phyloP scores from a whole-genome alignment of 23 tunicate genomes.

The Oikopleura dioica region DNA sequence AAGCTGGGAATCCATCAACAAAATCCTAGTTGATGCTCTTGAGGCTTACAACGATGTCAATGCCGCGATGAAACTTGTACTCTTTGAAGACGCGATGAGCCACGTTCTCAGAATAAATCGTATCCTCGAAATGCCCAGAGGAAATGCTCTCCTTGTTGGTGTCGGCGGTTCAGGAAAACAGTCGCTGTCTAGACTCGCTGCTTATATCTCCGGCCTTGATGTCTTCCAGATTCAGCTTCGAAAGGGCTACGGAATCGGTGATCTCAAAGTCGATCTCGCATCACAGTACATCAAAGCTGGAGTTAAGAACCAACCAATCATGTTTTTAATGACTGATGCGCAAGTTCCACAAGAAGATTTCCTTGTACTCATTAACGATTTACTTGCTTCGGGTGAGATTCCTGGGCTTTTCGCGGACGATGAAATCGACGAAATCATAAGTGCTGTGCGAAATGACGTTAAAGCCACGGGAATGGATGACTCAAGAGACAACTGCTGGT shows the following conservation, averaged over 20 bases:
- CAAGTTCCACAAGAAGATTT: slow-evolving; percentile 88
- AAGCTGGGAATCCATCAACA: slow-evolving; percentile 48
- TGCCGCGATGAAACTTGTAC: slow-evolving; percentile 76
- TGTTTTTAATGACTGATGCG: slow-evolving; percentile 78
- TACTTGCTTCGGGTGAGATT: slow-evolving; percentile 75
- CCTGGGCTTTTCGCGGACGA: slow-evolving; percentile 81
- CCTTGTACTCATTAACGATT: slow-evolving; percentile 74
- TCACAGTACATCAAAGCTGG: slow-evolving; percentile 71
- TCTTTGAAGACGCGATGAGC: slow-evolving; percentile 85
- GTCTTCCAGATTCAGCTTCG: slow-evolving; percentile 85
- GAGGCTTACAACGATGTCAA: slow-evolving; percentile 91
- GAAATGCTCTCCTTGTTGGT: slow-evolving; percentile 74
- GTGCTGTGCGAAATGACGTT: slow-evolving; percentile 77
- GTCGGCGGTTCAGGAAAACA: slow-evolving; percentile 95
- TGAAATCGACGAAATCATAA: slow-evolving; percentile 64
- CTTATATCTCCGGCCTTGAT: slow-evolving; percentile 68
- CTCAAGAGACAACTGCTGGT: slow-evolving; percentile 75
- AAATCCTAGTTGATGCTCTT: slow-evolving; percentile 52
- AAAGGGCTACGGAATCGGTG: slow-evolving; percentile 80
- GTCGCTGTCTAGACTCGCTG: slow-evolving; percentile 83
- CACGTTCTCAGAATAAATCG: slow-evolving; percentile 91
- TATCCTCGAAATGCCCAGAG: slow-evolving; percentile 81
- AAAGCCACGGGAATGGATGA: slow-evolving; percentile 51
- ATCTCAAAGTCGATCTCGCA: slow-evolving; percentile 74
- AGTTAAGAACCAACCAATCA: slow-evolving; percentile 59